These are phyloP conservation scores for Triops longicaudatus DNA, from an alignment of 1,140 invertebrate species.

Conservation along the genomic window DNA sequence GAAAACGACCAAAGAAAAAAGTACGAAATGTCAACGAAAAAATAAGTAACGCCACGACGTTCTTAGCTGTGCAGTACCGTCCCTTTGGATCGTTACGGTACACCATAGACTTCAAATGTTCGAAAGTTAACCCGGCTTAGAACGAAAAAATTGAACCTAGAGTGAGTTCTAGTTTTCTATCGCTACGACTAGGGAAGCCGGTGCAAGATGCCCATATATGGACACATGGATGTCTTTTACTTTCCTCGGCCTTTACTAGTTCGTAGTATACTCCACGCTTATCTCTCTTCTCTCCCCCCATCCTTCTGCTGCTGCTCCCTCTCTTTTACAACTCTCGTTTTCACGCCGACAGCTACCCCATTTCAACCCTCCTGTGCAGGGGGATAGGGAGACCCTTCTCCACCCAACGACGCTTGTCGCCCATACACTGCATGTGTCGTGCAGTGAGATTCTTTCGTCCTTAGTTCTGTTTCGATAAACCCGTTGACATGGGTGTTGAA, in stretches of 20 bases:
- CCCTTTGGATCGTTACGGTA: background rate
- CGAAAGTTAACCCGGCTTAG: background rate
- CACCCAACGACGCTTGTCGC: background rate
- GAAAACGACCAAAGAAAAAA: background rate
- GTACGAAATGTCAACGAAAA: no score
- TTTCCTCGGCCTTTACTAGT: background rate
- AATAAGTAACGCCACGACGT: background rate
- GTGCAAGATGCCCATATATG: slow-evolving; percentile 11
- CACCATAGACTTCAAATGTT: background rate
- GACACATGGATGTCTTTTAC: background rate
- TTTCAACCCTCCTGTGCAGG: background rate
- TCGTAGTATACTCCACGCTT: background rate
- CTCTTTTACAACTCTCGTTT: background rate
- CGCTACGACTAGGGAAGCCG: background rate
- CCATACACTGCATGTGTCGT: background rate
- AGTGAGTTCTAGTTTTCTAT: background rate
- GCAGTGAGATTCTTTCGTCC: background rate
- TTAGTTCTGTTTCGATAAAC: background rate
- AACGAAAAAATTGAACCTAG: background rate
- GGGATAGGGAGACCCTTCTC: background rate
- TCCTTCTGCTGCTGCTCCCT: no score
- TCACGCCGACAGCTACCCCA: background rate
- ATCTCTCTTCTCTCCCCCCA: background rate
- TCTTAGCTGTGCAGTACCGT: background rate
- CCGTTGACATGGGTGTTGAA: background rate